Percentiles rank a stretch among this genome's conserved stretches.
These are phyloP conservation scores for Helobdella robusta DNA, from an alignment of 2,888 invertebrate species.

Conservation along the genomic window DNA sequence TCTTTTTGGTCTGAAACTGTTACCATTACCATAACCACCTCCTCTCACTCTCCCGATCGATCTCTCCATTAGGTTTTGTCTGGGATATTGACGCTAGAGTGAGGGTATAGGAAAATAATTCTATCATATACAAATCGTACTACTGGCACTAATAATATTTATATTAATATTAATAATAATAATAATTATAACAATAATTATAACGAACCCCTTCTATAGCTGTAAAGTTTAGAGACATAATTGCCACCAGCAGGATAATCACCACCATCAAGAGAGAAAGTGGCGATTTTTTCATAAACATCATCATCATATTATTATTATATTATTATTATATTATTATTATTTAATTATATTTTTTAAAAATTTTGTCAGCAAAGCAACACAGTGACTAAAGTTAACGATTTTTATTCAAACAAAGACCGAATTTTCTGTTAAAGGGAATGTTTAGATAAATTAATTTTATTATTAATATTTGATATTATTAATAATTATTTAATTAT, in stretches of 20 bases:
- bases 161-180: not conserved
- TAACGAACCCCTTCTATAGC: not conserved
- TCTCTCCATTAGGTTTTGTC: too few relatives aligned
- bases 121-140: conserved; percentile 4
- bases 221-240: not conserved
- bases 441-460: too few relatives aligned
- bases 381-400: too few relatives aligned
- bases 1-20: not conserved
- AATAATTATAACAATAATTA: too few relatives aligned
- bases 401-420: too few relatives aligned
- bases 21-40: not conserved
- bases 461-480: too few relatives aligned
- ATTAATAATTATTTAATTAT: too few relatives aligned
- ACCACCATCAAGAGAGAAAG: not conserved
- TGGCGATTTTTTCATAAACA: not conserved
- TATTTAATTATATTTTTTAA: not conserved
- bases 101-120: conserved; percentile 5
- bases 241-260: not conserved
- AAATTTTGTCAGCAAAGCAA: too few relatives aligned
- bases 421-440: too few relatives aligned
- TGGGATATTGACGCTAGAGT: too few relatives aligned
- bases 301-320: not conserved
- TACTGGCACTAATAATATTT: conserved; percentile 9
- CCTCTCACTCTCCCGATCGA: conserved; percentile 3
- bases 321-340: not conserved